Evolutionary conservation across 2,113 vertebrate species (phyloP).

Genomic region (Nestor notabilis): DNA sequence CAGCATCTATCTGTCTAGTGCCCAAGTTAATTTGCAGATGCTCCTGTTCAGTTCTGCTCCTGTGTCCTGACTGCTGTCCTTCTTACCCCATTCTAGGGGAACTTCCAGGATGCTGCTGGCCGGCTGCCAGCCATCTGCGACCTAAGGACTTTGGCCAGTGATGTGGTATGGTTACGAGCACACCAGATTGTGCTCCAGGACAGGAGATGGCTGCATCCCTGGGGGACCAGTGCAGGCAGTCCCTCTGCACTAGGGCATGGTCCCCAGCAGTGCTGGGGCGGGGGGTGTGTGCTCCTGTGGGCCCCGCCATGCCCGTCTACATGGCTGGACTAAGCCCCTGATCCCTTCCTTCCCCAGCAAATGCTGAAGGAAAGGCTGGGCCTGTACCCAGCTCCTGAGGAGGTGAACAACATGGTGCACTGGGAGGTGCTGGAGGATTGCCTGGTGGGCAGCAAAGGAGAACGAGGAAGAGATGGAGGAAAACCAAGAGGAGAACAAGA

Average conservation of each 20-base stretch:
- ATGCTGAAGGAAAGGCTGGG: not conserved
- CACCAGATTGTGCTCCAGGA: fast-evolving
- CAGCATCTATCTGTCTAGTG: not conserved
- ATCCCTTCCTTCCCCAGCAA: slow-evolving; percentile 21
- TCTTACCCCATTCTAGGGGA: no score
- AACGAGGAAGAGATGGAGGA: not conserved
- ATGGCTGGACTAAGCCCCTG: not conserved
- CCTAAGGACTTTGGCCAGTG: not conserved
- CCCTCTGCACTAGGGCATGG: not conserved
- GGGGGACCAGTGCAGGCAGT: not conserved
- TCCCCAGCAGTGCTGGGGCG: not conserved
- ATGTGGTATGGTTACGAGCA: not conserved
- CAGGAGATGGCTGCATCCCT: not conserved
- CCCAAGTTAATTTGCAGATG: not conserved
- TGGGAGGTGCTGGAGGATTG: not conserved
- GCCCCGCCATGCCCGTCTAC: not conserved
- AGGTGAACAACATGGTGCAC: not conserved
- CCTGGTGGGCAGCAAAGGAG: not conserved
- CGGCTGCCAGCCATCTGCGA: fast-evolving
- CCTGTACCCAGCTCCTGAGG: not conserved
- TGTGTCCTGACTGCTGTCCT: not conserved
- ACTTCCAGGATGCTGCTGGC: not conserved
- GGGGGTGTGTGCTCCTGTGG: not conserved
- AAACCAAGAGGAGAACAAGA: not conserved
- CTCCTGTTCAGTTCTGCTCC: not conserved